Conservation (phyloP, 1,140 invertebrate genomes). For the Pseudachorutes palmiensis region DNA sequence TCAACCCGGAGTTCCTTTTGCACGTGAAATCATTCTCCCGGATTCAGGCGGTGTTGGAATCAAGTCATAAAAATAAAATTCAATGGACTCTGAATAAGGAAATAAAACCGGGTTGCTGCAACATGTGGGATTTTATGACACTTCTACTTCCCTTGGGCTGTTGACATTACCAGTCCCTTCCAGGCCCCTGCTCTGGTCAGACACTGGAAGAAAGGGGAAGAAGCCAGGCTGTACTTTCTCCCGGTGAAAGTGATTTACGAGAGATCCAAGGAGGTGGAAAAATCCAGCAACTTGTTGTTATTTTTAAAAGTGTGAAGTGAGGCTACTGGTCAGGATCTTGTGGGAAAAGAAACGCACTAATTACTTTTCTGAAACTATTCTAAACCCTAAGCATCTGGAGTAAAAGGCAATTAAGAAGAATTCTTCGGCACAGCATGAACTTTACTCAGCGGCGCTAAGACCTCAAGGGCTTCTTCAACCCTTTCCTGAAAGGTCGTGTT, state of each 20-base stretch:
- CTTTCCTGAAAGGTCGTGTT: too few species aligned
- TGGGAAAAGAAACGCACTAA: too few species aligned
- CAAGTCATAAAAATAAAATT: slow-evolving; percentile 29
- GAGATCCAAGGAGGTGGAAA: neutral
- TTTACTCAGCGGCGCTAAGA: too few species aligned
- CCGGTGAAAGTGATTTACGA: slow-evolving; percentile 26
- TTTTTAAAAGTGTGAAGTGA: neutral
- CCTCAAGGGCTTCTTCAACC: too few species aligned
- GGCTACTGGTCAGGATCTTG: too few species aligned
- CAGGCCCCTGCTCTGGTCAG: neutral
- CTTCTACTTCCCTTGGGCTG: slow-evolving; percentile 7
- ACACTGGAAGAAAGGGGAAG: neutral
- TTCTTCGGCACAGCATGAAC: too few species aligned
- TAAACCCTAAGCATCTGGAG: too few species aligned
- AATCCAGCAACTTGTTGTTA: slow-evolving; percentile 8
- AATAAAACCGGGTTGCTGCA: slow-evolving; percentile 15
- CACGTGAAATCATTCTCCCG: neutral
- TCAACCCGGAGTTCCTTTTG: neutral
- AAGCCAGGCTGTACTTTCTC: too few species aligned
- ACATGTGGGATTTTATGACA: slow-evolving; percentile 11
- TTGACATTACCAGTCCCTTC: slow-evolving; percentile 14
- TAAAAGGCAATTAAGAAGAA: neutral
- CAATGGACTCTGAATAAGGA: slow-evolving; percentile 18
- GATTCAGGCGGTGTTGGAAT: neutral
- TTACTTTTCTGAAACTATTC: too few species aligned